Percentiles rank a stretch among this genome's conserved stretches.
Evolutionary conservation across 1,140 invertebrate species (phyloP).

Genomic region (Dermatophagoides farinae): DNA sequence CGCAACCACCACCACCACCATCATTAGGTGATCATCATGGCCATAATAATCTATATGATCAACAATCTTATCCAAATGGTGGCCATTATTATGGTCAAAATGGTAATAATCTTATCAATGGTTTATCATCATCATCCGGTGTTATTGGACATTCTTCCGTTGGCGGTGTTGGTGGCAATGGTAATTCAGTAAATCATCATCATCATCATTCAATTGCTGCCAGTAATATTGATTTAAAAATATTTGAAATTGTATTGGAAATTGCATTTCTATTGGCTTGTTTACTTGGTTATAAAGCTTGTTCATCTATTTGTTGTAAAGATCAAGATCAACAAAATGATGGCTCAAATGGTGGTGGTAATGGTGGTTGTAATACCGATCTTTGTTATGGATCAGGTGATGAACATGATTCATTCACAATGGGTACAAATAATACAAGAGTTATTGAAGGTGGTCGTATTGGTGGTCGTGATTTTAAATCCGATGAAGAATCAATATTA

Average conservation of each 20-base stretch:
- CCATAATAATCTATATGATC: no score
- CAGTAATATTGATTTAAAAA: conserved; percentile 1
- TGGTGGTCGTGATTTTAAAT: not conserved
- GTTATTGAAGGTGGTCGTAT: not conserved
- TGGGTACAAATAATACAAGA: not conserved
- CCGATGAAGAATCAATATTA: conserved; percentile 11
- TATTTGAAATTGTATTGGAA: conserved; percentile 9
- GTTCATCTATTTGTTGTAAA: not conserved
- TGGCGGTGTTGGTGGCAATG: not conserved
- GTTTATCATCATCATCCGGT: no score
- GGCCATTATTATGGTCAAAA: not conserved
- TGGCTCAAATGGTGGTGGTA: not conserved
- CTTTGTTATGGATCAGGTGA: not conserved
- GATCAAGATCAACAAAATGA: not conserved
- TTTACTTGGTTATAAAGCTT: conserved; percentile 3
- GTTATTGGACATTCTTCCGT: no score
- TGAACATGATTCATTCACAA: not conserved
- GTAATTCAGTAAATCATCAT: not conserved
- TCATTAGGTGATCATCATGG: no score
- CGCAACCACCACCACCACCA: no score
- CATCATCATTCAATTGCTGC: not conserved
- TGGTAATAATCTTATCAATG: not conserved
- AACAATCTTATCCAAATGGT: not conserved
- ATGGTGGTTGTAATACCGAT: not conserved
- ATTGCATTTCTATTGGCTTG: not conserved